Evolutionary conservation across 2,113 vertebrate genomes (phyloP), one percentile per base, ranked within the genome.

Genomic region (Siniperca knerii): DNA sequence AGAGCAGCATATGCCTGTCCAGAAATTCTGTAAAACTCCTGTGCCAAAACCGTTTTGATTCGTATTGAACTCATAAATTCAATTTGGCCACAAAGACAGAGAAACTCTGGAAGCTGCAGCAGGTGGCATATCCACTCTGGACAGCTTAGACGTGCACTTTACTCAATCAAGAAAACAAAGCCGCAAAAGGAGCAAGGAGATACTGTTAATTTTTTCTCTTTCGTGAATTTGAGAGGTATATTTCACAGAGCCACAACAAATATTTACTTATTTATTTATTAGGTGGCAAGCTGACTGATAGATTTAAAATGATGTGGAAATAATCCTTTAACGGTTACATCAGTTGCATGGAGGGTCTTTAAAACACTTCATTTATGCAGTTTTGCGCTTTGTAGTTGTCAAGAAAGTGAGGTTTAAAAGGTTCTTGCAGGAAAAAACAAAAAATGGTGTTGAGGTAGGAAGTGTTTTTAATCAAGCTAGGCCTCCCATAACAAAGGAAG

Each of bases 231-330:
- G 40, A 46, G 33, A 78, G 46, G 25, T 71, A 48, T 70, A 61
- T 62, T 87, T 80, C 65, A 74, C 66, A 79, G 11, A 76, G 33
- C 54, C 60, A 81, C 79, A 81, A 70, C 55, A 81, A 78, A 80
- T 75, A 29, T 52, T 77, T 12, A 13, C 8, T 29, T 29, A 29
- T 29, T 29, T 29, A 84, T 93, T 87, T 84, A 75, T 87, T 72
- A 78, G 62, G 33, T 25, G n/a, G 69, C 20, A 46, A 37, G 33
- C 75, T 76, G n/a, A 87, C 10, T 48, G 80, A 88, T 85, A 82
- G 71, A 82, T 92, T 89, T 77, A 89, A 81, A 68, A 72, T 35
- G 18, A 85, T 85, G 78, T 81, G 77, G 62, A 84, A 88, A 88
- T 84, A 92, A 87, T 87, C 70, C 82, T 81, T 58, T 18, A 77